Evolutionary conservation across 1,140 invertebrate genomes (phyloP), one percentile per base, ranked within the genome.

Genomic region (Leguminivora glycinivorella): DNA sequence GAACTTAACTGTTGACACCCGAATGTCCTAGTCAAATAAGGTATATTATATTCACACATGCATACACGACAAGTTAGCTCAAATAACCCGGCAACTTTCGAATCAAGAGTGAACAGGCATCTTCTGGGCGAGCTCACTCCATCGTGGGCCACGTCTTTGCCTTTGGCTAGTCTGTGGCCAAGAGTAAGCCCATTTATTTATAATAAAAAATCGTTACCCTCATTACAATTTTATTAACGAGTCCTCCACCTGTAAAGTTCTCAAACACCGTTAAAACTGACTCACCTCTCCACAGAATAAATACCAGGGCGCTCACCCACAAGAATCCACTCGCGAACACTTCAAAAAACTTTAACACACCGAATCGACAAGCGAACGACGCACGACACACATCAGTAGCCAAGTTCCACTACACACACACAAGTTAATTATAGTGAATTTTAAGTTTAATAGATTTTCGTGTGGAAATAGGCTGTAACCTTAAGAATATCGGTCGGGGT

Each of bases 281-380:
- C 84, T 84, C 71, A 88, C 85, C 87, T 81, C 69, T 76, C 72
- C 75, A 78, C 82, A 77, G 67, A 76, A 78, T 68, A 79, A 82
- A 81, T 78, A 76, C 85, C 84, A 88, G 81, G 78, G 82, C 82
- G 79, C 70, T 74, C 76, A 76, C 77, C 75, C 73, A 73, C 77
- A 76, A 72, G 79, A 74, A 73, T 72, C 73, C 70, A 76, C 77
- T 75, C 75, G 76, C 76, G 74, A 77, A 82, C 83, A 86, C 84
- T 87, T 87, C 84, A 83, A 77, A 81, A 88, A 81, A 79, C 79
- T 63, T 85, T 76, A 78, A 74, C 60, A 76, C 83, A 84, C 79
- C 52, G 47, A 70, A 68, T 69, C 25, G 24, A 47, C 17, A 66
- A 47, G 29, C 56, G 67, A 34, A 56, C 34, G n/a, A n/a, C 63